Evolutionary conservation across 2,797 vertebrate genomes (phyloP), one percentile per base, ranked within the genome.

Genomic region (Rhinella marina): DNA sequence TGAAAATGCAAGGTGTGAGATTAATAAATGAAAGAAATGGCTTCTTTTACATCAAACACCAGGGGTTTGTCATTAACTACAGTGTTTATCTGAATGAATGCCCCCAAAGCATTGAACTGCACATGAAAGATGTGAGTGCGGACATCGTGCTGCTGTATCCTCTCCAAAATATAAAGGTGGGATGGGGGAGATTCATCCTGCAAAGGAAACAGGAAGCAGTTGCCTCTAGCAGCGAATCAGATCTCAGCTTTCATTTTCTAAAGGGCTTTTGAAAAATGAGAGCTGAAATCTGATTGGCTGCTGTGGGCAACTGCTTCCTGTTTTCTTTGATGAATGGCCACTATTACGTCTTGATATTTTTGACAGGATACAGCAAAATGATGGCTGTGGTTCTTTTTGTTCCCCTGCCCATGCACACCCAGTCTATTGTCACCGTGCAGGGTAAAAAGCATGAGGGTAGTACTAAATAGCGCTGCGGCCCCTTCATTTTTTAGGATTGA

Each of bases 1-100:
- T 75, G 75, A 77, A 75, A 54, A 77, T 77, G 75, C 50, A 25
- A 77, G 23, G 75, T 77, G 75, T 50, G 48, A 10, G 72, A 52
- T 76, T 76, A 52, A 7, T 21, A 77, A 77, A 75, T 75, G 75
- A 77, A 54, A 77, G 50, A 54, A 77, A 54, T 14, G 23, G 14
- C 75, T 77, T 54, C 4, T 50, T n/a, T 52, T 9, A 77, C 75
- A 25, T 77, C 75, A 77, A 77, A 54, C 75, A 77, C 23, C 5
- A 17, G 7, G 11, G 19, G 72, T 73, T 27, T 73, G 16, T 72
- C 70, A 19, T 72, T 72, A 41, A 72, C 70, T 4, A 32, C 48
- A 14, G 72, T 21, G 41, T 75, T 19, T 52, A 75, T 50, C 7
- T 10, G 21, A 50, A 23, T 16, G 10, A 52, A n/a, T 52, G 50